phyloP scores from a whole-genome alignment of 1,140 invertebrate species.

The Diorhabda sublineata region DNA sequence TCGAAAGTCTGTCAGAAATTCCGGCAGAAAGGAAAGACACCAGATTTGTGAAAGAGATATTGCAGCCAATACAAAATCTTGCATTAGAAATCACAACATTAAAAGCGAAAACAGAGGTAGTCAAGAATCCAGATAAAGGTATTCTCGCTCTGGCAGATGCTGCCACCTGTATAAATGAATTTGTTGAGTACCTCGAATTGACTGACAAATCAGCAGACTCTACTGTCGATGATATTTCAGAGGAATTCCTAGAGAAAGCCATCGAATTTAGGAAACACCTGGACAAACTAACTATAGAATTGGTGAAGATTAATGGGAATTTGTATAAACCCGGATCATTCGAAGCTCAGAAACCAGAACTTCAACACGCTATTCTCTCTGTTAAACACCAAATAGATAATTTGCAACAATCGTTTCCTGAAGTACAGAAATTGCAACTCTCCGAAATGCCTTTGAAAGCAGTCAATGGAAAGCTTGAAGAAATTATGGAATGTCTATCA shows the following conservation, averaged over 20 bases:
- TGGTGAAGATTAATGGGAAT: neutral
- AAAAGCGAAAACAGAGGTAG: constrained; percentile 7
- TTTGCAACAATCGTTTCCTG: neutral
- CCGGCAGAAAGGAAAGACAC: neutral
- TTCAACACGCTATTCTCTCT: neutral
- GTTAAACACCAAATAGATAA: neutral
- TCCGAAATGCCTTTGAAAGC: neutral
- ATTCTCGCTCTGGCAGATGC: neutral
- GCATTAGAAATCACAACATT: constrained; percentile 14
- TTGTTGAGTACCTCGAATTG: neutral
- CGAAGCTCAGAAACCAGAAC: neutral
- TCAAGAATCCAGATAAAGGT: constrained; percentile 7
- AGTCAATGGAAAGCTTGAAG: neutral
- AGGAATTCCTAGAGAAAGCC: neutral
- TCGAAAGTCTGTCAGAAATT: neutral
- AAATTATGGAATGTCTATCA: neutral
- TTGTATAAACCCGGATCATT: neutral
- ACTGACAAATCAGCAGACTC: neutral
- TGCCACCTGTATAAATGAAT: neutral
- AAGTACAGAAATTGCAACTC: neutral
- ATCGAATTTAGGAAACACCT: neutral
- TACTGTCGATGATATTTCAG: neutral
- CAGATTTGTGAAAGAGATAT: neutral
- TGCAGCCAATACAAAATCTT: neutral
- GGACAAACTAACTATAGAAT: neutral